Conservation (phyloP, 2,113 vertebrate genomes). For the Chionomys nivalis region DNA sequence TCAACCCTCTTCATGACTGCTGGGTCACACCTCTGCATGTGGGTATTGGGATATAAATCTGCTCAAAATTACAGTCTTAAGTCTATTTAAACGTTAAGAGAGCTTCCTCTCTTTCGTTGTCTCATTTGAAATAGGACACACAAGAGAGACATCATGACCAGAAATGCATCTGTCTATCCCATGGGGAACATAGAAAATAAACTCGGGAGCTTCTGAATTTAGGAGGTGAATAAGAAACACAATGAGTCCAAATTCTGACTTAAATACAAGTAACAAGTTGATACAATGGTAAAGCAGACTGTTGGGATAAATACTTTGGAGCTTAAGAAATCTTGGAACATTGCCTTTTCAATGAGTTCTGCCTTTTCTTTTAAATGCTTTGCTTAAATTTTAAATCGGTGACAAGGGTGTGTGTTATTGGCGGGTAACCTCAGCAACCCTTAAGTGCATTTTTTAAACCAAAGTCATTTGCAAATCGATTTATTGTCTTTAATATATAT, state of each 20-base stretch:
- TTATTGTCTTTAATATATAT: neutral
- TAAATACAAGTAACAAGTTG: neutral
- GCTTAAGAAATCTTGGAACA: neutral
- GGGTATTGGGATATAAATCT: neutral
- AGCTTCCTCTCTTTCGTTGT: neutral
- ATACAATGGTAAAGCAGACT: neutral
- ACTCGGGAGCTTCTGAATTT: neutral
- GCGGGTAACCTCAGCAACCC: neutral
- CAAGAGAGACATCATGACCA: neutral
- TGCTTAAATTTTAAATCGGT: conserved; percentile 18
- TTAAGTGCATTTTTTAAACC: neutral
- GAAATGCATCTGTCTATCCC: neutral
- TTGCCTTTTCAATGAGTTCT: neutral
- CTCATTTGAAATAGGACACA: neutral
- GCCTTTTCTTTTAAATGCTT: neutral
- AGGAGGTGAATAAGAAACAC: neutral
- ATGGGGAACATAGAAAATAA: neutral
- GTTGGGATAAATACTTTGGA: neutral
- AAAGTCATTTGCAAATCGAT: neutral
- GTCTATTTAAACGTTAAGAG: neutral
- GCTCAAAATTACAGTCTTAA: conserved; percentile 32
- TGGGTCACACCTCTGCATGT: neutral
- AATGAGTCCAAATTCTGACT: neutral
- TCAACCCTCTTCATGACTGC: too few relatives aligned
- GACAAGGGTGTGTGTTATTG: neutral